Base-by-base conservation (phyloP, 2,888 invertebrate species). In the Pocota personata region DNA sequence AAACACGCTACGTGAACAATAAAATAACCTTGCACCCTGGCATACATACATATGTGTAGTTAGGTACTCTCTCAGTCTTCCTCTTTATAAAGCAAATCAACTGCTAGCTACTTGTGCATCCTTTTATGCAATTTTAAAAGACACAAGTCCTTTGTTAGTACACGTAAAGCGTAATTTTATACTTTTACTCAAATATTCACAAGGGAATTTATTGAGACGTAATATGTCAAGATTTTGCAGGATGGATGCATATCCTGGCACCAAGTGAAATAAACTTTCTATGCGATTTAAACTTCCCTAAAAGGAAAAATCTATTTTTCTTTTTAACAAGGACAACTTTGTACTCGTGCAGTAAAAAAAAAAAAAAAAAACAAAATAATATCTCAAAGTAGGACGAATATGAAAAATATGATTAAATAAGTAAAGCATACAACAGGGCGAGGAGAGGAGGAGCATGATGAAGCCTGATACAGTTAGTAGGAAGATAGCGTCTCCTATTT, bases 401-500 rank as follows among this genome's bases (percentile, higher is more conserved):
- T 67, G 69, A 48, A 57, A 75, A 75, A 82, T 69, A 69, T 69
- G 67, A 82, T 75, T 69, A 55, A 67, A 80, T 66, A 66, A 75
- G 66, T 73, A 58, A 12, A 27, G 35, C 48, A 48, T 21, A 27
- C 40, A 55, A 57, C 2, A 35, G 3, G 43, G 46, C 12, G 12
- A 32, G 14, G 35, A 32, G 10, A 37, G 48, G 48, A 37, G 24
- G 50, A n/a, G n/a, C n/a, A n/a, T n/a, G n/a, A 46, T 55, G 62
- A n/a, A 32, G 60, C 1, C 16, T 40, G 10, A 35, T n/a, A 46
- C 67, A 55, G 24, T 67, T 37, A 27, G 52, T 19, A 30, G 43
- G 12, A 21, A 48, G 14, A 16, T 12, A 27, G 35, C 40, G 48
- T 71, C 30, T 57, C 40, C 55, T 35, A 55, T 76, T 72, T 76